Evolutionary conservation across 2,888 invertebrate species (phyloP).

Genomic region (Pyrrhosoma nymphula): DNA sequence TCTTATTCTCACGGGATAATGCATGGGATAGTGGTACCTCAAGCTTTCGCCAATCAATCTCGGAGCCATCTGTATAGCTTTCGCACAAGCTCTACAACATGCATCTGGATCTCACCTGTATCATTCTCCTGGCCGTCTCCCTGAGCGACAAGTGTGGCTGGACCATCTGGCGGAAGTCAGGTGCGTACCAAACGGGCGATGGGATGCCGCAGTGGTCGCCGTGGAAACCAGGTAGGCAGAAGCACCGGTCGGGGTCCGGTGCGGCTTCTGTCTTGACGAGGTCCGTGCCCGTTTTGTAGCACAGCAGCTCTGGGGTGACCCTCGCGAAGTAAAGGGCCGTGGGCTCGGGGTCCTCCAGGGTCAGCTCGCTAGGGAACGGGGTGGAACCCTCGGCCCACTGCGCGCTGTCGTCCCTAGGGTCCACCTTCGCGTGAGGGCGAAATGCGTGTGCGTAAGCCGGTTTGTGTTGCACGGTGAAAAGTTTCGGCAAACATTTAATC

Average conservation of each 20-base stretch:
- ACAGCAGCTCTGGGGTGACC: not conserved
- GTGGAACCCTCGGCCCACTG: not conserved
- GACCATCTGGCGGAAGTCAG: slow-evolving; percentile 69
- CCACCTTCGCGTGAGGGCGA: not conserved
- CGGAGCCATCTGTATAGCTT: no score
- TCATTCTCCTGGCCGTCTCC: not conserved
- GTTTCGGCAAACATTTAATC: no score
- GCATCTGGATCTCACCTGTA: slow-evolving; percentile 69
- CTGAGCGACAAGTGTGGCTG: slow-evolving; percentile 57
- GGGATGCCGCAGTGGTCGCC: slow-evolving; percentile 73
- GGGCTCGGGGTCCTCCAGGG: not conserved
- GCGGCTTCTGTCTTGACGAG: not conserved
- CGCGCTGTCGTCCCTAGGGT: not conserved
- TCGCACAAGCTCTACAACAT: no score
- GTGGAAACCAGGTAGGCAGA: slow-evolving; percentile 70
- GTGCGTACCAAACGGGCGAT: slow-evolving; percentile 71
- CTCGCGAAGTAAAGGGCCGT: not conserved
- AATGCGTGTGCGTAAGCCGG: no score
- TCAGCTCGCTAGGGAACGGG: not conserved
- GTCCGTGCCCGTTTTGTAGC: slow-evolving; percentile 14
- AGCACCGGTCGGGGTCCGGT: slow-evolving; percentile 47
- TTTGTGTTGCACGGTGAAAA: no score
- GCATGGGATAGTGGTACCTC: no score
- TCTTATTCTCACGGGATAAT: no score
- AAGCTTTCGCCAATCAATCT: no score